Percentiles rank a stretch among this genome's conserved stretches.
Evolutionary conservation across 2,113 vertebrate genomes (phyloP).

Genomic region (Antechinus flavipes): DNA sequence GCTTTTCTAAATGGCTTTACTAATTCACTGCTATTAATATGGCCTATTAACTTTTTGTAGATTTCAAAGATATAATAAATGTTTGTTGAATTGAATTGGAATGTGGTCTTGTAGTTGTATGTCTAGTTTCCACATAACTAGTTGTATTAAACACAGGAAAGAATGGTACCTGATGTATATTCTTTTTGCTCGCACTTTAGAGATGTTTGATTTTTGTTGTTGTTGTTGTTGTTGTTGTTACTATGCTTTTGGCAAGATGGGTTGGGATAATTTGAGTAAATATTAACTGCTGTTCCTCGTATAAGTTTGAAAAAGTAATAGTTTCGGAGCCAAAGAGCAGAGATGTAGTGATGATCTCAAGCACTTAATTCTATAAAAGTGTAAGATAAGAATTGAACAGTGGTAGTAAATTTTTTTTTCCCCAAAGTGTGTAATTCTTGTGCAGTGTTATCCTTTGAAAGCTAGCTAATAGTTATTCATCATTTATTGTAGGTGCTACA

Average conservation of each 20-base stretch:
- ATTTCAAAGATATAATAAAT: background rate
- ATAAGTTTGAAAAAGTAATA: background rate
- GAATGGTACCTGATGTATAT: background rate
- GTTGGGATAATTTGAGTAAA: background rate
- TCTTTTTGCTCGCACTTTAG: background rate
- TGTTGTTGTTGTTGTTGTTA: background rate
- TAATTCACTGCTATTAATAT: background rate
- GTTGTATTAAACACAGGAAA: background rate
- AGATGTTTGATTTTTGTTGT: background rate
- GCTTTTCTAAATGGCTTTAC: background rate
- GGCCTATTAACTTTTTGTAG: background rate
- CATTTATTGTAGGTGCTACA: slow-evolving; percentile 93
- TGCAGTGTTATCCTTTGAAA: background rate
- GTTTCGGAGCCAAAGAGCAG: background rate
- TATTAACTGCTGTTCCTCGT: background rate
- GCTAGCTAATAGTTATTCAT: slow-evolving; percentile 20
- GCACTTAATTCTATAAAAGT: no score
- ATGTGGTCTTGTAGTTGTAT: background rate
- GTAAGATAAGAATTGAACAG: rapidly evolving
- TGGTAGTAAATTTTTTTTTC: background rate
- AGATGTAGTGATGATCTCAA: background rate
- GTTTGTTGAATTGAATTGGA: background rate
- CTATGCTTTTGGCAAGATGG: background rate
- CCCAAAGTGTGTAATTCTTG: background rate
- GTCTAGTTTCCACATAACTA: background rate